Percentiles rank a stretch among this genome's conserved stretches.
Evolutionary conservation across 2,113 vertebrate species (phyloP).

Genomic region (Oceanodroma tethys): DNA sequence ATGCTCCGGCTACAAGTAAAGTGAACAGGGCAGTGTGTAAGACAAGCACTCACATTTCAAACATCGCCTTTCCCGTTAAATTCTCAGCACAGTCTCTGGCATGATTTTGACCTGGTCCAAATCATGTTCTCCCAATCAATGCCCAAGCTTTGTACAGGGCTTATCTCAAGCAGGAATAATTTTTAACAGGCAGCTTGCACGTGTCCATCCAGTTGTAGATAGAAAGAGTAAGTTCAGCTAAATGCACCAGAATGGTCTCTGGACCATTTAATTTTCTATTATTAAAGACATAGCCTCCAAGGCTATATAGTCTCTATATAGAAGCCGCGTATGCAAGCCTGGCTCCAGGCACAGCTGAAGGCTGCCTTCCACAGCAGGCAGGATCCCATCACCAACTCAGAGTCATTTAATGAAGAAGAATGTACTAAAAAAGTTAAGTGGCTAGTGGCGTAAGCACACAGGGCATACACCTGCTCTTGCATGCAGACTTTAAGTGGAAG

Average conservation of each 20-base stretch:
- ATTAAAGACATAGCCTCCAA: neutral
- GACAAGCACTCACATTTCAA: neutral
- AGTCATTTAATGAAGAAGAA: neutral
- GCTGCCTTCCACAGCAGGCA: neutral
- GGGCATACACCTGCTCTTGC: neutral
- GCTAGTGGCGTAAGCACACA: neutral
- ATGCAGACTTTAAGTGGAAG: neutral
- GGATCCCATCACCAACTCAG: neutral
- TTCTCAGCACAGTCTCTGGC: neutral
- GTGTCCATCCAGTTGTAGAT: no score
- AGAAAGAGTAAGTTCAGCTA: neutral
- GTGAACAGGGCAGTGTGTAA: neutral
- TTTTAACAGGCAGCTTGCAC: neutral
- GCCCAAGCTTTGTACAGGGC: neutral
- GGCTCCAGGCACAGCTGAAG: neutral
- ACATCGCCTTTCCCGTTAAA: accelerated
- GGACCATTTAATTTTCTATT: neutral
- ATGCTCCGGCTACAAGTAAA: neutral
- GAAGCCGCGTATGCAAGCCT: neutral
- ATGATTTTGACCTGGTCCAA: neutral
- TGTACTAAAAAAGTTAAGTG: neutral
- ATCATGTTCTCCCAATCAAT: neutral
- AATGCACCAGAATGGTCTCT: neutral
- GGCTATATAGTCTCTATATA: neutral
- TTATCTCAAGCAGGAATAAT: neutral